Conservation (phyloP, 2,888 invertebrate species). For the Oscheius onirici region DNA sequence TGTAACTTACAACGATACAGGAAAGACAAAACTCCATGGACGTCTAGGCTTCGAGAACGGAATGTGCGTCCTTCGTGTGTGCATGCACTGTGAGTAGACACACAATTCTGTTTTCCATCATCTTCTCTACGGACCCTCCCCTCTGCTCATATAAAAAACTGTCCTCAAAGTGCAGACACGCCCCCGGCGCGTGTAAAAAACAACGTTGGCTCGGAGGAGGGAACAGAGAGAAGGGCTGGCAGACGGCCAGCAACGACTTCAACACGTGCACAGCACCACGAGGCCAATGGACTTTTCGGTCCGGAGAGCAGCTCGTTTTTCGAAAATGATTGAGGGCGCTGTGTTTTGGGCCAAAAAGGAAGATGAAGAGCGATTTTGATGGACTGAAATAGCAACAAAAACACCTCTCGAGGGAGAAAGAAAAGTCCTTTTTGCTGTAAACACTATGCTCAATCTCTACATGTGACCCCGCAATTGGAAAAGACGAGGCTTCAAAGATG, state of each 20-base stretch:
- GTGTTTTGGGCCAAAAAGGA: too few relatives aligned
- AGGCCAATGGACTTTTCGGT: conserved; percentile 19
- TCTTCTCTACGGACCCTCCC: conserved; percentile 4
- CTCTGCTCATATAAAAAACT: conserved; percentile 26
- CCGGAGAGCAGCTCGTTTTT: conserved; percentile 9
- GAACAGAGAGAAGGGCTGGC: conserved; percentile 11
- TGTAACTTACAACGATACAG: too few relatives aligned
- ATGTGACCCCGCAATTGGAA: neutral
- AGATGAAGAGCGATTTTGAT: neutral
- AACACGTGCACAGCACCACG: conserved; percentile 21
- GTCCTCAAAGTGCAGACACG: conserved; percentile 22
- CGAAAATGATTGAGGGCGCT: neutral
- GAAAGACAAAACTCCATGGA: too few relatives aligned
- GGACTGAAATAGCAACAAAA: neutral
- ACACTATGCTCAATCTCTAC: neutral
- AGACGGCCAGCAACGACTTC: conserved; percentile 18
- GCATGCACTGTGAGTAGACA: conserved; percentile 24
- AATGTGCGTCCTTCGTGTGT: conserved; percentile 7
- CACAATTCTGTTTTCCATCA: conserved; percentile 30
- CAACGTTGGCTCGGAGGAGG: neutral
- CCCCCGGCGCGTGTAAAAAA: conserved; percentile 4
- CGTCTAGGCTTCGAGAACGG: too few relatives aligned
- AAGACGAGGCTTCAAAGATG: too few relatives aligned
- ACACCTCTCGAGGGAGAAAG: neutral
- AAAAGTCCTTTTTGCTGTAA: neutral